Base-by-base conservation (phyloP, 2,797 vertebrate species). In the Botia almorhae region DNA sequence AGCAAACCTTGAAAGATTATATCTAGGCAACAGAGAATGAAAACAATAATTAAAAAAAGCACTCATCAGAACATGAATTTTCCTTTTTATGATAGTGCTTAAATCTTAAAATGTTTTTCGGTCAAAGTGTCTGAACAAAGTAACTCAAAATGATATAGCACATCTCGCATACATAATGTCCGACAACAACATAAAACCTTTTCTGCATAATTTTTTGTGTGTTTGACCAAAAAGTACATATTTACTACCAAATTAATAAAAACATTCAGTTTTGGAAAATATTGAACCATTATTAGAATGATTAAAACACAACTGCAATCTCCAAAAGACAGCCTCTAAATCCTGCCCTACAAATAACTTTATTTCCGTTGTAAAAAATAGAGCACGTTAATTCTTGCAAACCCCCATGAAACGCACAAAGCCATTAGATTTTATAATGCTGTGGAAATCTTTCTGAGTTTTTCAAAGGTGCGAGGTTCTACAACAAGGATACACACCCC, bases 361-460 rank as follows among this genome's bases (percentile, higher is more conserved):
- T 8, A 21, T 2, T 58, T 69, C 64, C 16, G 58, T 23, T 58
- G 36, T 69, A 7, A 48, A 56, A 56, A 68, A 21, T 13, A 39
- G 19, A 39, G 26, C 48, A 67, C 3, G 19, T 11, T 46, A 17
- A 17, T 51, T 51, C 50, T 51, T 51, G 50, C 16, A 51, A 51
- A n/a, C 26, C 23, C 67, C 7, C 16, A 56, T 53, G 51, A 53
- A 55, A 68, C 51, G 53, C 43, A 61, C 11, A 61, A 46, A 48
- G 36, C 43, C 43, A 46, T 33, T 65, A 58, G 4, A 58, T 56
- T 39, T 73, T 51, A 56, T 56, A 29, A 48, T 74, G 70, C 36
- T 56, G 11, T 4, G 23, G 16, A 67, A 74, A 46, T 68, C 53
- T 69, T n/a, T 61, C 51, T 53, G 72, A 72, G 36, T 21, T 11